A percentile compares a stretch with the other conserved stretches of the same genome.
Evolutionary conservation across 2,888 invertebrate species (phyloP).

Genomic region (Epistrophe grossulariae): DNA sequence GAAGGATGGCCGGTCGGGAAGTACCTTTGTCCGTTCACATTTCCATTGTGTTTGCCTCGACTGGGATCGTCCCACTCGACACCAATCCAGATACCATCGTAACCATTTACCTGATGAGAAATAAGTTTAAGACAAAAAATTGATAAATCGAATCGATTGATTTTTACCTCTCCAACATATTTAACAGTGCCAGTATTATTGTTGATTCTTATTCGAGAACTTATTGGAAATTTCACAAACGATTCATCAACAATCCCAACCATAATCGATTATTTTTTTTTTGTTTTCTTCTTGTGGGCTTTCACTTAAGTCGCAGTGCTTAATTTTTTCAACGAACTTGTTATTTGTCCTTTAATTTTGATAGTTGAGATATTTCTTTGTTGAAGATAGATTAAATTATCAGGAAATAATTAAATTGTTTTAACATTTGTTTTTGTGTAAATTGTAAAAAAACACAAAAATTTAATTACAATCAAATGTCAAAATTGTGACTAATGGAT

Average conservation of each 20-base stretch:
- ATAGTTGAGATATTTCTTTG: slow-evolving; percentile 14
- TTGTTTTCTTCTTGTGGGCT: background rate
- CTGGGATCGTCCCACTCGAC: slow-evolving; percentile 97
- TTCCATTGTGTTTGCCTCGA: slow-evolving; percentile 97
- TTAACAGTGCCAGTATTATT: slow-evolving; percentile 87
- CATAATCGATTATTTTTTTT: slow-evolving; percentile 78
- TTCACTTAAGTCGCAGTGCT: slow-evolving; percentile 1
- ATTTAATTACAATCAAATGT: slow-evolving; percentile 51
- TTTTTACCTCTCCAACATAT: slow-evolving; percentile 88
- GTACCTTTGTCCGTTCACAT: slow-evolving; percentile 91
- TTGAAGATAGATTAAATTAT: slow-evolving; percentile 27
- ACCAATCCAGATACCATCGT: slow-evolving; percentile 93
- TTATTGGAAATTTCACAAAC: slow-evolving; percentile 82
- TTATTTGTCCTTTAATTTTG: slow-evolving; percentile 20
- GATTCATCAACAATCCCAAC: slow-evolving; percentile 83
- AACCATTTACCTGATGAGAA: slow-evolving; percentile 85
- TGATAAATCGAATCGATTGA: slow-evolving; percentile 77
- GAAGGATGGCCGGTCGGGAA: slow-evolving; percentile 91
- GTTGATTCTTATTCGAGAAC: slow-evolving; percentile 81
- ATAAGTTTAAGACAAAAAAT: slow-evolving; percentile 1
- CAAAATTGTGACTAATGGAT: slow-evolving; percentile 59
- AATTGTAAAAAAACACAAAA: slow-evolving; percentile 57
- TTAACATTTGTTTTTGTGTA: slow-evolving; percentile 66
- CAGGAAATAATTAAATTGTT: slow-evolving; percentile 41
- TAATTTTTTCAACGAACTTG: slow-evolving; percentile 4